These are phyloP conservation scores for Natrix natrix DNA, from an alignment of 2,797 vertebrate genomes.

Conservation along the genomic window DNA sequence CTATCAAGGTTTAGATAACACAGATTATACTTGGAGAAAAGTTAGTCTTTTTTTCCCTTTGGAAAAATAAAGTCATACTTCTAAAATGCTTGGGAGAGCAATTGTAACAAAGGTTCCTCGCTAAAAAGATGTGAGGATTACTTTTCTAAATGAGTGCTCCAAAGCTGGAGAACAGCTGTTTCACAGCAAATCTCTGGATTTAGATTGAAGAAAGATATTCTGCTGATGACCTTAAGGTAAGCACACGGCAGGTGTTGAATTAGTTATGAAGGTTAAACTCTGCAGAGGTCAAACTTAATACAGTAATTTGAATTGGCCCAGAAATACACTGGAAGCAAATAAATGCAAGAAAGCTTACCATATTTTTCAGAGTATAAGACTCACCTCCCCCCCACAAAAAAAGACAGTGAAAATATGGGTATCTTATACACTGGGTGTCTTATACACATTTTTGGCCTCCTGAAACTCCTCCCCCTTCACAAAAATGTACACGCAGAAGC, in stretches of 20 bases:
- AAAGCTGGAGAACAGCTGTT: too few species aligned
- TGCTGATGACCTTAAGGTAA: not conserved
- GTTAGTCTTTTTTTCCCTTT: not conserved
- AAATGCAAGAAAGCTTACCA: not conserved
- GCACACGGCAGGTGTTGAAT: not conserved
- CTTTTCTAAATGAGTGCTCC: not conserved
- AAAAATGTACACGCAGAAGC: too few species aligned
- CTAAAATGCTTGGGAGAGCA: not conserved
- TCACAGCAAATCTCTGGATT: not conserved
- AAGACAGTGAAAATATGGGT: too few species aligned
- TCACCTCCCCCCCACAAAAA: too few species aligned
- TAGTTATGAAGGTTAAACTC: not conserved
- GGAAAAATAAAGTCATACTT: not conserved
- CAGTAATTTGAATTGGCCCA: not conserved
- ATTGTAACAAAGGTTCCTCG: not conserved
- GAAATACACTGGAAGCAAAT: not conserved
- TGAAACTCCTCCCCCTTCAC: too few species aligned
- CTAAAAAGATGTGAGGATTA: not conserved
- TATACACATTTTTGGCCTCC: too few species aligned
- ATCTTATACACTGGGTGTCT: too few species aligned
- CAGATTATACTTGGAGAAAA: not conserved
- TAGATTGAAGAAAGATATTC: not conserved
- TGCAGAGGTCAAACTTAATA: not conserved
- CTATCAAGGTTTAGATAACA: not conserved
- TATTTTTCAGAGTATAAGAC: too few species aligned